Conservation (phyloP, 1,140 invertebrate genomes). For the Drosophila pseudoobscura region DNA sequence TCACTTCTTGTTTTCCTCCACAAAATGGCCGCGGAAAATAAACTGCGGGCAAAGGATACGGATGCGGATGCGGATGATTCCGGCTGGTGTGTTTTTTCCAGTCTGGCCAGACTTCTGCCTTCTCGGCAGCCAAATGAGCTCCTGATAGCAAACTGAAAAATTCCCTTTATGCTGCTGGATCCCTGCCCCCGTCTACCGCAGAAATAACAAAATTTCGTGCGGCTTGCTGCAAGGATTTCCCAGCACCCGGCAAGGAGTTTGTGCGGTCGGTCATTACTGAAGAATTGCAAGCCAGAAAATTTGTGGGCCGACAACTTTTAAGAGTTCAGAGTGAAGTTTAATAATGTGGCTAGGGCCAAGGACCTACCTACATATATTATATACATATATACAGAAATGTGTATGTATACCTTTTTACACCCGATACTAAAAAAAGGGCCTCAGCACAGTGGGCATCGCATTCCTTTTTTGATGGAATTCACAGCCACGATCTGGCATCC, state of each 20-base stretch:
- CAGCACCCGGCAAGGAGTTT: slow-evolving; percentile 6
- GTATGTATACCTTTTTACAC: too few species aligned
- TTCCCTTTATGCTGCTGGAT: slow-evolving; percentile 32
- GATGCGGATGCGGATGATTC: background rate
- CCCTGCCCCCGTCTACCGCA: slow-evolving; percentile 40
- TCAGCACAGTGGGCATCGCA: too few species aligned
- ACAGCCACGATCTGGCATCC: too few species aligned
- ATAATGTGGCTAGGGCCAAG: slow-evolving; percentile 15
- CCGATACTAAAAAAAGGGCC: too few species aligned
- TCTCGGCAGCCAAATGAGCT: slow-evolving; percentile 62
- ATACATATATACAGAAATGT: too few species aligned
- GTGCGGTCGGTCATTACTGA: slow-evolving; percentile 29
- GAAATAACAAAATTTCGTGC: slow-evolving; percentile 70
- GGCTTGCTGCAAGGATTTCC: slow-evolving; percentile 60
- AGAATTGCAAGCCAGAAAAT: slow-evolving; percentile 24
- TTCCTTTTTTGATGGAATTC: too few species aligned
- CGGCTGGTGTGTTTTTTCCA: slow-evolving; percentile 1
- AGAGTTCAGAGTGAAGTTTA: slow-evolving; percentile 28
- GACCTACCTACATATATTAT: too few species aligned
- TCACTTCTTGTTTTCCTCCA: slow-evolving; percentile 67
- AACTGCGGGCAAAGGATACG: slow-evolving; percentile 58
- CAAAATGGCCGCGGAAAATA: slow-evolving; percentile 62
- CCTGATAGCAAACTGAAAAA: slow-evolving; percentile 58
- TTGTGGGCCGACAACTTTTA: slow-evolving; percentile 20
- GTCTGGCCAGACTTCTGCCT: slow-evolving; percentile 43